Evolutionary conservation across 2,797 vertebrate species (phyloP).

Genomic region (Mormyrus proboscirostris): DNA sequence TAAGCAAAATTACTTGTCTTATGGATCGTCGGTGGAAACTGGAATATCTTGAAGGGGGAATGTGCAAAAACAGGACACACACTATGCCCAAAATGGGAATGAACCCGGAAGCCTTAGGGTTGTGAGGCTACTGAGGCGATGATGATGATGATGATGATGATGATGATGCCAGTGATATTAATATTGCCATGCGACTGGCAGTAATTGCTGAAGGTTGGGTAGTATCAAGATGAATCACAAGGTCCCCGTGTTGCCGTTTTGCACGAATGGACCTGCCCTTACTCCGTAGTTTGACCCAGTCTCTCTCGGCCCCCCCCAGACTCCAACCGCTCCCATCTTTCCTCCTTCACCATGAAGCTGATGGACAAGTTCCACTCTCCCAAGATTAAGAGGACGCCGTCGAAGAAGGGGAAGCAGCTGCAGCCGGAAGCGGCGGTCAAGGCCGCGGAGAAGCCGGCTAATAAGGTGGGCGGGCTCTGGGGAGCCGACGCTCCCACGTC

Average conservation of each 20-base stretch:
- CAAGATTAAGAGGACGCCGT: constrained; percentile 94
- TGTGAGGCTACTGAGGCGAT: not conserved
- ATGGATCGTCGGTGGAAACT: not conserved
- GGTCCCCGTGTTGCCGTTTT: not conserved
- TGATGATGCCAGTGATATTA: not conserved
- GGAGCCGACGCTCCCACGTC: not conserved
- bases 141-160: not conserved
- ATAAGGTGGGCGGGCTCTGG: constrained; percentile 70
- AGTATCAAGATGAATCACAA: not conserved
- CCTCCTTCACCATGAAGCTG: constrained; percentile 97
- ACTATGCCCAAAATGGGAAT: not conserved
- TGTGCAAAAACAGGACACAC: not conserved
- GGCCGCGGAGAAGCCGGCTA: constrained; percentile 77
- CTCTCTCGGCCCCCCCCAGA: constrained; percentile 55
- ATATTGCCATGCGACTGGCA: not conserved
- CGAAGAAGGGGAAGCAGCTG: constrained; percentile 91
- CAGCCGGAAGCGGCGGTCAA: constrained; percentile 79
- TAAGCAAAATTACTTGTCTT: not conserved
- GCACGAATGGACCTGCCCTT: not conserved
- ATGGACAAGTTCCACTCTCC: constrained; percentile 98
- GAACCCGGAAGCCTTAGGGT: not conserved
- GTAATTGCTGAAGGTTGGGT: not conserved
- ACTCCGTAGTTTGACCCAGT: not conserved
- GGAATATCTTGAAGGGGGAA: not conserved
- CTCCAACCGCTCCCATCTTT: constrained; percentile 92